These are phyloP conservation scores for Cylloceria caligata DNA, from an alignment of 2,888 invertebrate genomes.

Conservation along the genomic window DNA sequence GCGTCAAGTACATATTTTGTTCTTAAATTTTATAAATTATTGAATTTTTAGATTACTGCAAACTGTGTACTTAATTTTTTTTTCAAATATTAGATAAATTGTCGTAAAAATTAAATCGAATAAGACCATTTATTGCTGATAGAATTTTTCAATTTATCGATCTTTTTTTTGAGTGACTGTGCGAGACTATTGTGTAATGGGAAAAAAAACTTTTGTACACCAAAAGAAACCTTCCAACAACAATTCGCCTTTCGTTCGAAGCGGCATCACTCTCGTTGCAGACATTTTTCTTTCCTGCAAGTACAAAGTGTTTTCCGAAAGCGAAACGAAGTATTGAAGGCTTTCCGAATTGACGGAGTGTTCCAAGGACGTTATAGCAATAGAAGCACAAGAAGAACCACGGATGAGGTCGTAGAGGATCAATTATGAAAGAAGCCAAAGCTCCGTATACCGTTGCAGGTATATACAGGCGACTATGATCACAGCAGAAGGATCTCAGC, in stretches of 20 bases:
- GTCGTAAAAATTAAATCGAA: too few species aligned
- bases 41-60: too few species aligned
- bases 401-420: constrained; percentile 40
- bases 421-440: constrained; percentile 39
- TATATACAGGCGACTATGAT: background rate
- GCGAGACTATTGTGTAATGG: background rate
- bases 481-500: constrained; percentile 30
- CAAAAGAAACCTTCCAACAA: too few species aligned
- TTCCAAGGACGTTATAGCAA: background rate
- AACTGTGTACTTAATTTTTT: too few species aligned
- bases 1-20: too few species aligned
- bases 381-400: constrained; percentile 13
- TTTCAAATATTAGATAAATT: too few species aligned
- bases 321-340: constrained; percentile 30
- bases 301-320: constrained; percentile 19
- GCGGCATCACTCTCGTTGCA: background rate
- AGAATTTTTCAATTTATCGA: background rate
- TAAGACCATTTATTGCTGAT: too few species aligned
- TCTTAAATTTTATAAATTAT: too few species aligned
- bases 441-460: constrained; percentile 14
- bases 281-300: background rate
- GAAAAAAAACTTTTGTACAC: background rate
- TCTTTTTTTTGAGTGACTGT: background rate
- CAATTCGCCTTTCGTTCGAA: too few species aligned
- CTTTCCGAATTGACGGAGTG: constrained; percentile 16